Percentiles rank a stretch among this genome's conserved stretches.
These are phyloP conservation scores for Chloroclysta siterata DNA, from an alignment of 2,888 invertebrate species.

Conservation along the genomic window DNA sequence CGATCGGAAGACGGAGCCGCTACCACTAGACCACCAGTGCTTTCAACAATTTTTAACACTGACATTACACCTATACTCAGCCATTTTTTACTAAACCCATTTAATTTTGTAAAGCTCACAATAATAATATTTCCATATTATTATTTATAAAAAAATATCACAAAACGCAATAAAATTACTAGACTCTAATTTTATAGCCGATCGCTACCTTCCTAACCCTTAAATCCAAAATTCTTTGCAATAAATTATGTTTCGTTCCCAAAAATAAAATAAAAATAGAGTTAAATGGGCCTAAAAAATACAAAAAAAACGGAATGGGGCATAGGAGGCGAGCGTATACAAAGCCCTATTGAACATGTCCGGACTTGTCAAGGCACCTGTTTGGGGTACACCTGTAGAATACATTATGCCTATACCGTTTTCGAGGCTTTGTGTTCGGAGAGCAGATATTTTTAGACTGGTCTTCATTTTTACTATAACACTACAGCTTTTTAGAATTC, in stretches of 20 bases:
- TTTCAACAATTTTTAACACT: no score
- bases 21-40: no score
- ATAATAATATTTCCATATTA: no score
- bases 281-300: slow-evolving; percentile 51
- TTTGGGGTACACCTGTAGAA: slow-evolving; percentile 75
- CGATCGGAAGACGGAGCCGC: no score
- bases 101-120: no score
- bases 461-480: background rate
- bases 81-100: no score
- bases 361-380: slow-evolving; percentile 75
- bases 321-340: slow-evolving; percentile 64
- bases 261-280: slow-evolving; percentile 30
- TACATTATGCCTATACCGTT: slow-evolving; percentile 56
- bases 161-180: background rate
- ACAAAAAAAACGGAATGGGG: slow-evolving; percentile 63
- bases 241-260: slow-evolving; percentile 69
- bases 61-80: no score
- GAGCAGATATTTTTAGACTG: slow-evolving; percentile 13
- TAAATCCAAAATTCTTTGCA: slow-evolving; percentile 56
- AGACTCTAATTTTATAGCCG: background rate
- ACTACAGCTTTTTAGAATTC: no score
- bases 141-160: background rate
- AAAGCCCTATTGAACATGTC: slow-evolving; percentile 76
- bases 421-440: slow-evolving; percentile 17
- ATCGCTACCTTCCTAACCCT: background rate